These are phyloP conservation scores for Euura lappo DNA, from an alignment of 1,140 invertebrate species.

Conservation along the genomic window DNA sequence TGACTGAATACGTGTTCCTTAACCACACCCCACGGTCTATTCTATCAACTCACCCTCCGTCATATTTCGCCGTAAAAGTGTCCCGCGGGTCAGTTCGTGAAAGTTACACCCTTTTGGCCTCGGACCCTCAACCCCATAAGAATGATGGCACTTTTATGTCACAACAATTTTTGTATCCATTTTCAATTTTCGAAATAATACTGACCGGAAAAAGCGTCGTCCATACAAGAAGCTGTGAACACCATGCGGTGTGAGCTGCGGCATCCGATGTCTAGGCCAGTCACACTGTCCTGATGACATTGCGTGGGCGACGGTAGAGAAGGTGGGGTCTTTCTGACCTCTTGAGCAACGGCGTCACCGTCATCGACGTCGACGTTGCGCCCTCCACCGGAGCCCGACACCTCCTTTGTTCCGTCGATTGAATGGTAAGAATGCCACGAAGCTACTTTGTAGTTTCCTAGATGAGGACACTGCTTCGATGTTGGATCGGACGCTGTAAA, in stretches of 20 bases:
- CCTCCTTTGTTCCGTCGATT: slow-evolving; percentile 25
- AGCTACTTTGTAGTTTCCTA: slow-evolving; percentile 53
- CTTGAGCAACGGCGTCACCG: slow-evolving; percentile 43
- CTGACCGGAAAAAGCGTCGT: slow-evolving; percentile 52
- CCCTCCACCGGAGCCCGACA: slow-evolving; percentile 26
- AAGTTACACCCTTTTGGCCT: too few relatives aligned
- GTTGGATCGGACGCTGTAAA: slow-evolving; percentile 49
- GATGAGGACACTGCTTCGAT: slow-evolving; percentile 48
- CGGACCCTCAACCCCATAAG: too few relatives aligned
- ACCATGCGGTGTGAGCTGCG: slow-evolving; percentile 54
- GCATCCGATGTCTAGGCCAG: slow-evolving; percentile 52
- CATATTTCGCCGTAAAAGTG: too few relatives aligned
- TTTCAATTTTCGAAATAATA: slow-evolving; percentile 3
- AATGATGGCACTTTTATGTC: too few relatives aligned
- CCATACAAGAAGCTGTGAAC: slow-evolving; percentile 50
- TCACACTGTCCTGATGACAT: slow-evolving; percentile 46
- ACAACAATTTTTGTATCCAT: not conserved
- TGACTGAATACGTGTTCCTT: too few relatives aligned
- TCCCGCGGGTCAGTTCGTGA: too few relatives aligned
- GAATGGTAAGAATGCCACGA: slow-evolving; percentile 42
- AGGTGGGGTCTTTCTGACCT: slow-evolving; percentile 35
- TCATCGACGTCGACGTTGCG: slow-evolving; percentile 30
- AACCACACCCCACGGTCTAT: too few relatives aligned
- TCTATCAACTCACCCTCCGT: too few relatives aligned
- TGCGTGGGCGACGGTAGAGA: slow-evolving; percentile 37